These are phyloP conservation scores for Anagrus nilaparvatae DNA, from an alignment of 1,140 invertebrate species.

Conservation along the genomic window DNA sequence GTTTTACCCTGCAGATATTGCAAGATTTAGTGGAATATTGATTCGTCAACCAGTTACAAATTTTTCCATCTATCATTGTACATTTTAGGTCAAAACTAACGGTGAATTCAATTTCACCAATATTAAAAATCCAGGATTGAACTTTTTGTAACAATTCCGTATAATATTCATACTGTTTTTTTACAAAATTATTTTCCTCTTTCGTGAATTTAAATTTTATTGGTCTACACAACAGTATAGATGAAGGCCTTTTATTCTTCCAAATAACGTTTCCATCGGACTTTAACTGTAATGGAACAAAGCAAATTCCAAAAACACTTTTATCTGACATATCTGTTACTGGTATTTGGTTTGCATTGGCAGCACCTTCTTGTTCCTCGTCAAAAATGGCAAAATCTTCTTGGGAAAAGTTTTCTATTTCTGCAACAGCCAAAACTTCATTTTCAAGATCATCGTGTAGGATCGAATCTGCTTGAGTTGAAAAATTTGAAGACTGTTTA, in stretches of 20 bases:
- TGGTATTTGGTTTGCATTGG: not conserved
- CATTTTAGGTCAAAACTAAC: constrained; percentile 19
- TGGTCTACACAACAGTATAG: constrained; percentile 24
- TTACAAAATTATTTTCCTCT: constrained; percentile 23
- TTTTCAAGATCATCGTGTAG: too few relatives aligned
- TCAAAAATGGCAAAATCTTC: too few relatives aligned
- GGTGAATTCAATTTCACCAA: constrained; percentile 1
- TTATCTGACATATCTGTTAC: not conserved
- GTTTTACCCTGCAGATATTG: constrained; percentile 29
- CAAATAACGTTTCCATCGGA: constrained; percentile 19
- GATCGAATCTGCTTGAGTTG: too few relatives aligned
- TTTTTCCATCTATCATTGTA: constrained; percentile 38
- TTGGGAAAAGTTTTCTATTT: too few relatives aligned
- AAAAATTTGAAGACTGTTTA: too few relatives aligned
- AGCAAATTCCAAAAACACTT: constrained; percentile 20
- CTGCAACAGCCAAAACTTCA: too few relatives aligned
- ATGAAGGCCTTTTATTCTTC: constrained; percentile 27
- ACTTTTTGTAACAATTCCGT: constrained; percentile 5
- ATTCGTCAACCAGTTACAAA: constrained; percentile 30
- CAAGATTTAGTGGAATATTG: constrained; percentile 29
- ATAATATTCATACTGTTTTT: not conserved
- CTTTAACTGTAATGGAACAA: constrained; percentile 22
- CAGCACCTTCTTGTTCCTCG: too few relatives aligned
- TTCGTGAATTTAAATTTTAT: constrained; percentile 24
- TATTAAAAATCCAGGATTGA: not conserved